phyloP scores from a whole-genome alignment of 2,888 invertebrate species.

The Aelia acuminata region DNA sequence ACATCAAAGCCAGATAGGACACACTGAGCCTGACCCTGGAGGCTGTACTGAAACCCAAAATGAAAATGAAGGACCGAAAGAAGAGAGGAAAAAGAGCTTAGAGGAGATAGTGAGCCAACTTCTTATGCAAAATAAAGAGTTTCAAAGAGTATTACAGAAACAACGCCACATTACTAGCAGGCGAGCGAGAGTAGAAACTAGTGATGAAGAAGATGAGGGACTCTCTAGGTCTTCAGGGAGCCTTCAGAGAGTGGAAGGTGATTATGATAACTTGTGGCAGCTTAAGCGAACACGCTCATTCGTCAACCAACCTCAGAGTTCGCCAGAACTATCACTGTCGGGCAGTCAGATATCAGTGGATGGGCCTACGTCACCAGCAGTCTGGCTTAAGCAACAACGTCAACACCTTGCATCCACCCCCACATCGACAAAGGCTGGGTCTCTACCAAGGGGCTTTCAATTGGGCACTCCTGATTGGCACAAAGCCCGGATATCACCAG shows the following conservation, averaged over 20 bases:
- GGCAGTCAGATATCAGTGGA: conserved; percentile 67
- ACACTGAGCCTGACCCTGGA: conserved; percentile 56
- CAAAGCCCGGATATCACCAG: conserved; percentile 73
- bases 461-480: conserved; percentile 69
- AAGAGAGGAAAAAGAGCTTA: conserved; percentile 74
- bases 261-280: conserved; percentile 66
- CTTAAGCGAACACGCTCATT: conserved; percentile 68
- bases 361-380: conserved; percentile 77
- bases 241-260: conserved; percentile 64
- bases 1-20: conserved; percentile 27
- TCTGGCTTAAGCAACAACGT: conserved; percentile 81
- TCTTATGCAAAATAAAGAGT: conserved; percentile 85
- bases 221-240: conserved; percentile 63
- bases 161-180: conserved; percentile 76
- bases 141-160: conserved; percentile 83
- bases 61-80: conserved; percentile 62
- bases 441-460: conserved; percentile 84
- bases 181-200: conserved; percentile 68
- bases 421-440: conserved; percentile 79
- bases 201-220: conserved; percentile 66
- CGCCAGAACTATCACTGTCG: conserved; percentile 64
- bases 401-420: conserved; percentile 75
- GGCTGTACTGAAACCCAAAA: conserved; percentile 67
- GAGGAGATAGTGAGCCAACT: conserved; percentile 87
- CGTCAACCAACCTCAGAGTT: conserved; percentile 67